These are phyloP conservation scores for Phengaris alcon DNA, from an alignment of 2,888 invertebrate species.

Conservation along the genomic window DNA sequence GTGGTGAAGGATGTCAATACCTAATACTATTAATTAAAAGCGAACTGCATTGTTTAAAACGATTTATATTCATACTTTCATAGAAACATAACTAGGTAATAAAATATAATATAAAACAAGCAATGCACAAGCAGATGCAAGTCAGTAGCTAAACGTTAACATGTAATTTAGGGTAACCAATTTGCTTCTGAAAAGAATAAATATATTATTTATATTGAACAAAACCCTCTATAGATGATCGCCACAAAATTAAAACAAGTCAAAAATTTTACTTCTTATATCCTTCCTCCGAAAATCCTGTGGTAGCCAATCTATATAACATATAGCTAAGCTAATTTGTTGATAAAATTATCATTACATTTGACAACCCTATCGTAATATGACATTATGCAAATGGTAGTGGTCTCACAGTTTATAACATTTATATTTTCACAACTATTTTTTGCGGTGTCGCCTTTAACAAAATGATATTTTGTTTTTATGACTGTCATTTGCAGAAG, in stretches of 20 bases:
- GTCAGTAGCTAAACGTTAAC: constrained; percentile 66
- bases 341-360: background rate
- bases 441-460: constrained; percentile 59
- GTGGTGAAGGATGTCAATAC: background rate
- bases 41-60: background rate
- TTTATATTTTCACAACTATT: constrained; percentile 62
- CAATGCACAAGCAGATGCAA: constrained; percentile 31
- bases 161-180: constrained; percentile 38
- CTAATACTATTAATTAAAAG: background rate
- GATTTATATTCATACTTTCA: background rate
- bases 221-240: background rate
- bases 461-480: constrained; percentile 53
- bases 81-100: background rate
- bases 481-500: constrained; percentile 30
- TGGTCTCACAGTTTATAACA: constrained; percentile 57
- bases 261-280: background rate
- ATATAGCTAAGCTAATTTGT: background rate
- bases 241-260: background rate
- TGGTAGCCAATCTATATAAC: background rate
- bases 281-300: background rate
- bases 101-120: background rate
- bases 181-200: background rate
- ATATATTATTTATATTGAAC: background rate
- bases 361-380: constrained; percentile 44
- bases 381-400: constrained; percentile 69